These are phyloP conservation scores for Plagodis pulveraria DNA, from an alignment of 2,888 invertebrate genomes.

Conservation along the genomic window DNA sequence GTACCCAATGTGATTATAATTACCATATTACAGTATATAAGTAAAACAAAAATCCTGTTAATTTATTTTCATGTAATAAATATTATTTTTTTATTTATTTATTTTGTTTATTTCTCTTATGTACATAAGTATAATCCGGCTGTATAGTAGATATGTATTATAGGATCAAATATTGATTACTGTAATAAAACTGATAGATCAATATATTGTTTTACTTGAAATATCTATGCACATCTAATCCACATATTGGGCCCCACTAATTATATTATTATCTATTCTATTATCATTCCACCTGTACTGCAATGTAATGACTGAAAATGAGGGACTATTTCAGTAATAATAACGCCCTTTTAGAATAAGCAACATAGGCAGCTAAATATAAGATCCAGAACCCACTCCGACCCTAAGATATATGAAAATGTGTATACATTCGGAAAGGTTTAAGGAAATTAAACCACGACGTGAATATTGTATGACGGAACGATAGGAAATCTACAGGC, in stretches of 20 bases:
- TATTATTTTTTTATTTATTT: constrained; percentile 53
- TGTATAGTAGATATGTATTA: constrained; percentile 41
- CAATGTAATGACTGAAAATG: no score
- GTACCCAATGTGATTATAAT: constrained; percentile 57
- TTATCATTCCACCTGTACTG: no score
- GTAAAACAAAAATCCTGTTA: constrained; percentile 52
- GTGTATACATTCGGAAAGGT: no score
- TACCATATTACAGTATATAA: constrained; percentile 55
- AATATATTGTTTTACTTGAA: constrained; percentile 26
- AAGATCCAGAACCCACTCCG: no score
- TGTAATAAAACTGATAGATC: constrained; percentile 45
- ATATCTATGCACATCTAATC: not conserved
- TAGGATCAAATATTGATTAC: constrained; percentile 21
- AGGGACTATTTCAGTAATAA: no score
- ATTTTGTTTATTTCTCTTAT: constrained; percentile 40
- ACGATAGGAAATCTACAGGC: no score
- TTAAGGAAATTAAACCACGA: no score
- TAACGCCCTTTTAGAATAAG: no score
- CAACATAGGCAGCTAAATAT: no score
- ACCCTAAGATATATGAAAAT: no score
- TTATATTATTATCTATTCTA: not conserved
- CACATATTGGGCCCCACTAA: not conserved
- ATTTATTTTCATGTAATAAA: constrained; percentile 65
- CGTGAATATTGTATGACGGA: no score
- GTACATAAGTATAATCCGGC: constrained; percentile 40